These are phyloP conservation scores for Leptinotarsa texana DNA, from an alignment of 1,140 invertebrate species.

Conservation along the genomic window DNA sequence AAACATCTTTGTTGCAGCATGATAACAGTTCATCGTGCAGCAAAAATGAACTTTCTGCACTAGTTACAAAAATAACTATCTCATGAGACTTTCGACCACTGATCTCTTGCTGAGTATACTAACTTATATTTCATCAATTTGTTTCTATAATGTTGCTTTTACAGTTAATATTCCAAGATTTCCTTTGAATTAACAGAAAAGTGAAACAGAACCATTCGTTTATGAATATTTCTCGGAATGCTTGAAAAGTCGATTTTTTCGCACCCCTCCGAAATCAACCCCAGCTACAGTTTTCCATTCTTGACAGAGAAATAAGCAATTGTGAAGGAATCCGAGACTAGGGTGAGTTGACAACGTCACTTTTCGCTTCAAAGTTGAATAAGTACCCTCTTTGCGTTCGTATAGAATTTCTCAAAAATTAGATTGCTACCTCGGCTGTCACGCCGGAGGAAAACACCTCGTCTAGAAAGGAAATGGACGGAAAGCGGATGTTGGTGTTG, in stretches of 20 bases:
- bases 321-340: conserved; percentile 20
- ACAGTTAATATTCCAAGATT: too few species aligned
- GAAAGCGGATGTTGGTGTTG: conserved; percentile 4
- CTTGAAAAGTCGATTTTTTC: neutral
- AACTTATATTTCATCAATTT: too few species aligned
- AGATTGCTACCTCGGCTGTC: conserved; percentile 12
- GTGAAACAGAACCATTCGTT: too few species aligned
- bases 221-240: too few species aligned
- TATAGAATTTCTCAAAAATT: conserved; percentile 23
- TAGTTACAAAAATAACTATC: too few species aligned
- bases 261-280: neutral
- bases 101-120: too few species aligned
- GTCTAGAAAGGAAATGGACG: conserved; percentile 8
- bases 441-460: conserved; percentile 1
- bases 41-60: too few species aligned
- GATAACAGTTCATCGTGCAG: too few species aligned
- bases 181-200: too few species aligned
- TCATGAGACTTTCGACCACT: too few species aligned
- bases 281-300: neutral
- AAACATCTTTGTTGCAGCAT: too few species aligned
- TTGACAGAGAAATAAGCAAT: conserved; percentile 10
- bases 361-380: conserved; percentile 15
- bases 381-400: conserved; percentile 9
- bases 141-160: too few species aligned
- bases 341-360: conserved; percentile 20